Base-by-base conservation (phyloP, 1,140 invertebrate species). In the Brachionus plicatilis region DNA sequence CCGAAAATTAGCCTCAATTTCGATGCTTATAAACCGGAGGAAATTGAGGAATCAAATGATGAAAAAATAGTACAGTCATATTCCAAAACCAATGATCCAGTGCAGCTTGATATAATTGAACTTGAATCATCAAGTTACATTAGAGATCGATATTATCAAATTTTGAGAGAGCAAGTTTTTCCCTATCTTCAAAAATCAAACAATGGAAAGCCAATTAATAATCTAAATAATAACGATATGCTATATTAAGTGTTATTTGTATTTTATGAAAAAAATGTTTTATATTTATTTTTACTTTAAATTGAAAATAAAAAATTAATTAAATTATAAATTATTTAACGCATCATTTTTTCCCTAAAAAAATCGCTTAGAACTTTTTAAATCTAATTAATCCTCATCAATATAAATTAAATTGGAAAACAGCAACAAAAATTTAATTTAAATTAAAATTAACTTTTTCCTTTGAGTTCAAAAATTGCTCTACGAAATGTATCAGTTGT, bases 121-220 rank as follows among this genome's bases (percentile, higher is more conserved):
- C 37, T 72, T 17, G 68, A 72, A 72, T 82, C 79, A 12, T 43
- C 53, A 24, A 82, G 20, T 65, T 82, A 82, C 29, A 41, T 68
- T 2, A 43, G 79, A 37, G 79, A 82, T 82, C 79, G 79, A 29
- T 82, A 82, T 82, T 82, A 82, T 65, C 79, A 82, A 47, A 82
- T 82, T 9, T 68, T 82, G 9, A 65, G 79, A 41, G 79, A 82
- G n/a, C 79, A 82, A 29, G 79, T 82, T 3, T 82, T 82, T 82
- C 79, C 79, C 0, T 82, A 45, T 68, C 33, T 82, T 33, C 79
- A 82, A 82, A 82, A 82, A 37, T 47, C 79, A 33, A 27, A 2
- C 9, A n/a, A 41, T 12, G 72, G 45, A 12, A 47, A 47, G 12
- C 60, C 53, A 14, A 43, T 65, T 43, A 82, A 65, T 65, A 82